Evolutionary conservation across 2,888 invertebrate species (phyloP).

Genomic region (Ceraclea dissimilis): DNA sequence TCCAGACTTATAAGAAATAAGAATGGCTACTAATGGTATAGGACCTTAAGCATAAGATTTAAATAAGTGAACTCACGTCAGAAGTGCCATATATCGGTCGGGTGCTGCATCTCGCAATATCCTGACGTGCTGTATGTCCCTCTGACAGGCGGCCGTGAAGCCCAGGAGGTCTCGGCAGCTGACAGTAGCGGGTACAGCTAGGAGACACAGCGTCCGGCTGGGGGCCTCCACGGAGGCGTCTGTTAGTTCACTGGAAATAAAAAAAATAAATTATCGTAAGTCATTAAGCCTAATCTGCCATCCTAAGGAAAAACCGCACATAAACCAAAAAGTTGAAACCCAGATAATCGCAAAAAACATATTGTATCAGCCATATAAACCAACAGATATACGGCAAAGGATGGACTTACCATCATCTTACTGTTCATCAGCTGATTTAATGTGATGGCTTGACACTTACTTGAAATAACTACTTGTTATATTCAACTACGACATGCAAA

Average conservation of each 20-base stretch:
- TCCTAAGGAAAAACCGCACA: no score
- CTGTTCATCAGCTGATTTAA: no score
- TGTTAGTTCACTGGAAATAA: constrained; percentile 58
- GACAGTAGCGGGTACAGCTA: constrained; percentile 84
- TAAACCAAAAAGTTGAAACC: no score
- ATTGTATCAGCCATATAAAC: constrained; percentile 27
- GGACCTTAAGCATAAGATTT: no score
- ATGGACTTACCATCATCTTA: no score
- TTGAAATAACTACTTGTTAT: no score
- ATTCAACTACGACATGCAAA: no score
- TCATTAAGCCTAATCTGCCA: no score
- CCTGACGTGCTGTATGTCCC: constrained; percentile 82
- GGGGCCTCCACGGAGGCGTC: constrained; percentile 58
- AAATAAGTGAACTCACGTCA: constrained; percentile 60
- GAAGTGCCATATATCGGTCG: constrained; percentile 95
- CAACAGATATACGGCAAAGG: not conserved
- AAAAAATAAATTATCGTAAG: not conserved
- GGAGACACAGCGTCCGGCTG: constrained; percentile 79
- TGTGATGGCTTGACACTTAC: no score
- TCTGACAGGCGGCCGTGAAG: constrained; percentile 90
- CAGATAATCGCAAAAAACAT: constrained; percentile 28
- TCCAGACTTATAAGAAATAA: no score
- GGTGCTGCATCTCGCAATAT: constrained; percentile 87
- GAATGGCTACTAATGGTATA: no score
- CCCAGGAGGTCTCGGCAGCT: constrained; percentile 89